phyloP scores from a whole-genome alignment of 1,140 invertebrate genomes.

The Nasonia giraulti region DNA sequence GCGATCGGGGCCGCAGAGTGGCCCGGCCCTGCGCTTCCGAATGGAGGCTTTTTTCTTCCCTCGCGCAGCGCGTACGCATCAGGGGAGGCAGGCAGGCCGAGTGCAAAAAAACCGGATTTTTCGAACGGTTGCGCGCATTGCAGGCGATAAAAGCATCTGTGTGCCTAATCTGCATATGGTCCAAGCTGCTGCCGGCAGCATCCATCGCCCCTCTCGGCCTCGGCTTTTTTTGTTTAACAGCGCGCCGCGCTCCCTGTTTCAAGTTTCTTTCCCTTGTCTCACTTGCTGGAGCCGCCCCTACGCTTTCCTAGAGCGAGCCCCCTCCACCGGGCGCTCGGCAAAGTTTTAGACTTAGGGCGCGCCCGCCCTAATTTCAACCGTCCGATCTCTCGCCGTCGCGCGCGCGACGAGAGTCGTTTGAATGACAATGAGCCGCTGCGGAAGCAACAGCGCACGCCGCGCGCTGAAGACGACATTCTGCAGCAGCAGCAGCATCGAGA shows the following conservation, averaged over 20 bases:
- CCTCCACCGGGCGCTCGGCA: conserved; percentile 48
- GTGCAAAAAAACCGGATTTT: conserved; percentile 68
- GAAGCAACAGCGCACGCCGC: background rate
- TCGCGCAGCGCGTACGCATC: background rate
- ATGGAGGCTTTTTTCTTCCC: background rate
- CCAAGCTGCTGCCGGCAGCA: conserved; percentile 60
- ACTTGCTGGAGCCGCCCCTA: background rate
- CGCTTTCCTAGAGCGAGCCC: conserved; percentile 38
- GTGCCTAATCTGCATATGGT: conserved; percentile 72
- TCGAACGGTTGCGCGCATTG: conserved; percentile 59
- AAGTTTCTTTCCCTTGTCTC: conserved; percentile 29
- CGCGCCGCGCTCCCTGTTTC: conserved; percentile 33
- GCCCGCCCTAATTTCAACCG: conserved; percentile 66
- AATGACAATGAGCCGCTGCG: conserved; percentile 65
- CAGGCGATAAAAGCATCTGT: conserved; percentile 66
- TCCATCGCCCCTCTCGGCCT: conserved; percentile 58
- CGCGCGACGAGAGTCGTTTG: conserved; percentile 60
- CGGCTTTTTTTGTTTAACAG: conserved; percentile 63
- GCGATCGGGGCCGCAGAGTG: conserved; percentile 25
- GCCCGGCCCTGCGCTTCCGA: background rate
- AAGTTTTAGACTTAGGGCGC: conserved; percentile 14
- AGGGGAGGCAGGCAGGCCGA: conserved; percentile 23
- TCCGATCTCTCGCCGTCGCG: conserved; percentile 52
- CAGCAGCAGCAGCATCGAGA: conserved; percentile 26
- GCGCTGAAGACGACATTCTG: background rate